Evolutionary conservation across 2,888 invertebrate genomes (phyloP), one percentile per base, ranked within the genome.

Genomic region (Tridacna crocea): DNA sequence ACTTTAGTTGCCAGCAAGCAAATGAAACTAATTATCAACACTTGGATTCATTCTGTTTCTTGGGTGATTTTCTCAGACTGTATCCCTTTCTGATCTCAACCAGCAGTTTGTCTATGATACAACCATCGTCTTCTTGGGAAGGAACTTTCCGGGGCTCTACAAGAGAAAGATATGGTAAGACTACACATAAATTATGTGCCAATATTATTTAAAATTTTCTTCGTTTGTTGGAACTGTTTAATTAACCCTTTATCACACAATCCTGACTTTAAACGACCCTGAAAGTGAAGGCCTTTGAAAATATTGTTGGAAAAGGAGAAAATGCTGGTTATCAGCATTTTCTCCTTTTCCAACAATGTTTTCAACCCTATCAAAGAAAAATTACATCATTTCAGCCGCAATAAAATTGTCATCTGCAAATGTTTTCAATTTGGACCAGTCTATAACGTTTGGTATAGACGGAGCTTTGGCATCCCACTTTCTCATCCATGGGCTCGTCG

Each of bases 21-120:
- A 2, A 36, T 36, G n/a, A n/a, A n/a, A n/a, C n/a, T 36, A 36
- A 36, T 12, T n/a, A 36, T 75, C 60, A 82, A 70, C 83, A 79
- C 12, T 72, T 77, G 6, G 80, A 80, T 48, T 83, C 83, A n/a
- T 24, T 61, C 22, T 60, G 68, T 68, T 83, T 79, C 66, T 80
- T 86, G 26, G 85, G 78, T 65, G 91, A 85, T 77, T 91, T 92
- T 27, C 91, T 82, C 13, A 92, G 87, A 36, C 87, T 91, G 83
- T 88, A 90, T 27, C 93, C 93, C 82, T 91, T 91, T 55, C 85
- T 85, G 55, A 93, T 93, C 65, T 93, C 93, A 10, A 78, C 74
- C 6, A 93, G 87, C 11, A 93, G 88, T 70, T 90, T 89, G 79
- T 93, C 93, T n/a, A 93, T 91, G 46, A 93, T 91, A 78, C 92